These are phyloP conservation scores for Lepeophtheirus nordmannii DNA, from an alignment of 2,888 invertebrate genomes.

Conservation along the genomic window DNA sequence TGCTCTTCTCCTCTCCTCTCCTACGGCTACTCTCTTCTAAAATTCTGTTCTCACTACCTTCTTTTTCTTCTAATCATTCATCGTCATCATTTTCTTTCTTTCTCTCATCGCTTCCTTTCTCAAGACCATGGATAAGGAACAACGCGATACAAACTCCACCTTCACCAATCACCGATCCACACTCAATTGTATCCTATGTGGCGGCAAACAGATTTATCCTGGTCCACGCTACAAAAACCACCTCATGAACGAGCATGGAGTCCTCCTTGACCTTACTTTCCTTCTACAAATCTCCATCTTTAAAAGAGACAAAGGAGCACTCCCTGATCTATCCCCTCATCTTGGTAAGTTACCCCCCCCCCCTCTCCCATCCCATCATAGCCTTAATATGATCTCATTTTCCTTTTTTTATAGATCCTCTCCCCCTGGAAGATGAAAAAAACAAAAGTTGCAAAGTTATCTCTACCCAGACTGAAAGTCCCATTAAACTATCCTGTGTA, in stretches of 20 bases:
- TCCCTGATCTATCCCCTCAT: background rate
- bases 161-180: no score
- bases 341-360: background rate
- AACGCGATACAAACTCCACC: no score
- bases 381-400: no score
- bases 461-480: background rate
- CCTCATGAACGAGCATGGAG: conserved; percentile 24
- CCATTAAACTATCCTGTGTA: background rate
- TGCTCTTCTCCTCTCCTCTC: background rate
- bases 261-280: conserved; percentile 19
- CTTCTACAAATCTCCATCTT: conserved; percentile 8
- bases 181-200: conserved; percentile 19
- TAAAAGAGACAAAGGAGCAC: conserved; percentile 9
- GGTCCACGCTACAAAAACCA: conserved; percentile 20
- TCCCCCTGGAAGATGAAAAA: no score
- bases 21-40: background rate
- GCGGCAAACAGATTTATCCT: conserved; percentile 18
- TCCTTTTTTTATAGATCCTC: no score
- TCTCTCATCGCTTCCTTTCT: no score
- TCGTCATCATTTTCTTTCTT: no score
- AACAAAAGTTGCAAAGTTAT: no score
- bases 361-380: no score
- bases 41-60: background rate
- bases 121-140: no score
- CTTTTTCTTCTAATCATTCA: background rate